Evolutionary conservation across 1,140 invertebrate genomes (phyloP).

Genomic region (Calephelis virginiensis): DNA sequence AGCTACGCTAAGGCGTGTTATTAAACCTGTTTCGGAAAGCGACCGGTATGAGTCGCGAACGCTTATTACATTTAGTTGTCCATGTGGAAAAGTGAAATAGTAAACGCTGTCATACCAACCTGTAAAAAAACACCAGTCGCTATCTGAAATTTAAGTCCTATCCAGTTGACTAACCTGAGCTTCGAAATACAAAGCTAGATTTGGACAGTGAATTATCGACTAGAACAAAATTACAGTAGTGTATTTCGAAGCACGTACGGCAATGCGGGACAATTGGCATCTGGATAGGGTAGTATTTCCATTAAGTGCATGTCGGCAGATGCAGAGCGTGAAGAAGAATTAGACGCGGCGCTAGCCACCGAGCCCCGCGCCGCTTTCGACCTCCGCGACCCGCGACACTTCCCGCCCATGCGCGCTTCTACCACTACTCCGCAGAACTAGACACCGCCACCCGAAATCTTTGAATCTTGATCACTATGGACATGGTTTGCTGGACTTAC

Average conservation of each 20-base stretch:
- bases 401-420: slow-evolving; percentile 84
- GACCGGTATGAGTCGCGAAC: no score
- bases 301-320: slow-evolving; percentile 78
- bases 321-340: slow-evolving; percentile 87
- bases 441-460: not conserved
- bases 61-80: no score
- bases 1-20: no score
- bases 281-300: not conserved
- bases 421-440: slow-evolving; percentile 21
- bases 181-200: no score
- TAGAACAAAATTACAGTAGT: not conserved
- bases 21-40: no score
- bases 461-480: not conserved
- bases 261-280: not conserved
- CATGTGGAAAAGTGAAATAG: no score
- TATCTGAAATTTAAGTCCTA: no score
- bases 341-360: slow-evolving; percentile 82
- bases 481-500: slow-evolving; percentile 7
- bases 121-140: no score
- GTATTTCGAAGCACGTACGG: not conserved
- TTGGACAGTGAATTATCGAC: not conserved
- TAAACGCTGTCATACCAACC: no score
- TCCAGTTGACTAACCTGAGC: no score
- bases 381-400: slow-evolving; percentile 89
- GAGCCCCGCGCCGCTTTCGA: slow-evolving; percentile 83